phyloP scores from a whole-genome alignment of 23 tunicate species.

The Corella eumyota region DNA sequence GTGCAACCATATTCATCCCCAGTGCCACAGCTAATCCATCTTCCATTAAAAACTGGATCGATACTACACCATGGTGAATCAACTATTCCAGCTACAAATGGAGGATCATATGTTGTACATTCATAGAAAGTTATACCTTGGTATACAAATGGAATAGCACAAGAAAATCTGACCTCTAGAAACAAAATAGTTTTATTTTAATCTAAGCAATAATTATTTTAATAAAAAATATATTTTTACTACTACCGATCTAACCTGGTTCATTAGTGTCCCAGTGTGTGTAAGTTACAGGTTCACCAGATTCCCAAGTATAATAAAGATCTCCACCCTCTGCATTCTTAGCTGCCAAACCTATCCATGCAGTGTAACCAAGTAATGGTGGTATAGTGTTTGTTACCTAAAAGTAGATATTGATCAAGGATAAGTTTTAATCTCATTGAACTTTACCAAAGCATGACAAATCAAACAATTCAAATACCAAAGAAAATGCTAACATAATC shows the following conservation, averaged over 20 bases:
- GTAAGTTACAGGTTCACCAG: conserved; percentile 61
- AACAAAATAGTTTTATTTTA: neutral
- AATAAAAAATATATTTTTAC: neutral
- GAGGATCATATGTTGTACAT: conserved; percentile 68
- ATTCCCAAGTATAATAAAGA: conserved; percentile 51
- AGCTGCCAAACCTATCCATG: conserved; percentile 85
- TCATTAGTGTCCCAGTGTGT: conserved; percentile 57
- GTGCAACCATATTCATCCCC: conserved; percentile 63
- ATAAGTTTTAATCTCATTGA: neutral
- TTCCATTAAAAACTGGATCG: conserved; percentile 40
- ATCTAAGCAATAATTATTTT: neutral
- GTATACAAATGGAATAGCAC: conserved; percentile 69
- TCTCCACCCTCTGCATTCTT: conserved; percentile 27
- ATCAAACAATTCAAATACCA: too few relatives aligned
- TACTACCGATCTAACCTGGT: conserved; percentile 40
- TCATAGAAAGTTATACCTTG: conserved; percentile 62
- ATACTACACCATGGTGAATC: conserved; percentile 88
- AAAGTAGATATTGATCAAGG: neutral
- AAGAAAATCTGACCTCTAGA: conserved; percentile 44
- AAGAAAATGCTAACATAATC: too few relatives aligned
- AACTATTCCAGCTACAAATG: conserved; percentile 25
- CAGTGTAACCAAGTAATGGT: conserved; percentile 61
- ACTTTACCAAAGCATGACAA: too few relatives aligned
- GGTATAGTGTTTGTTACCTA: conserved; percentile 54
- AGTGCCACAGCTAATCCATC: conserved; percentile 64